Percentiles rank a stretch among this genome's conserved stretches.
Evolutionary conservation across 1,140 invertebrate species (phyloP).

Genomic region (Zeugodacus cucurbitae): DNA sequence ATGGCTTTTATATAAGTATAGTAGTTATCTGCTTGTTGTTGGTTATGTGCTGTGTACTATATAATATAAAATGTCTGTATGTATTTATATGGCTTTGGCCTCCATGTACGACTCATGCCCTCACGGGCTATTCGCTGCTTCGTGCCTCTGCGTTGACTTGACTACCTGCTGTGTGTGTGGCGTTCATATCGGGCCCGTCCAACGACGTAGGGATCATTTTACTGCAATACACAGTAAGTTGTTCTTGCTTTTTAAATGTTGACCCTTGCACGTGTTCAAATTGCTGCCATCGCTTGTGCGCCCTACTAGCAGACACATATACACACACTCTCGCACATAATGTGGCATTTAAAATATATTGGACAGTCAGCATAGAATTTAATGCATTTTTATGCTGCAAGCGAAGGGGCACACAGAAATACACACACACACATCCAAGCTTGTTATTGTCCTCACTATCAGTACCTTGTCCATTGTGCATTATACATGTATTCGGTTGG

Average conservation of each 20-base stretch:
- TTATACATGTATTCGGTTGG: background rate
- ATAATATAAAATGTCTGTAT: background rate
- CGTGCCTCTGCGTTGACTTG: background rate
- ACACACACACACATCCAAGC: background rate
- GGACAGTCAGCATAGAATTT: constrained; percentile 24
- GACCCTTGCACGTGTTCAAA: constrained; percentile 43
- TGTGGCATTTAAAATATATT: constrained; percentile 15
- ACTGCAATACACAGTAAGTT: background rate
- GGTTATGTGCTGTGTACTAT: background rate
- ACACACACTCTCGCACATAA: background rate
- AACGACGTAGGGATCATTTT: constrained; percentile 12
- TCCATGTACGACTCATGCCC: background rate
- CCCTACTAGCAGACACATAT: background rate
- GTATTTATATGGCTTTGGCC: background rate
- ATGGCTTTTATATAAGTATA: background rate
- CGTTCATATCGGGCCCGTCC: background rate
- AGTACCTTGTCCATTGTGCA: background rate
- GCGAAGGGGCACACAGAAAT: background rate
- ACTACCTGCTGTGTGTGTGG: constrained; percentile 31
- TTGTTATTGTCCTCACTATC: background rate
- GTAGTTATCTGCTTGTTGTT: background rate
- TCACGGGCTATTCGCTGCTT: background rate
- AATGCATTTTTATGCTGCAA: constrained; percentile 30
- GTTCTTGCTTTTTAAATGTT: background rate
- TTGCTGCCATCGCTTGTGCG: constrained; percentile 3